Evolutionary conservation across 2,888 invertebrate species (phyloP), one percentile per base, ranked within the genome.

Genomic region (Galeruca laticollis): DNA sequence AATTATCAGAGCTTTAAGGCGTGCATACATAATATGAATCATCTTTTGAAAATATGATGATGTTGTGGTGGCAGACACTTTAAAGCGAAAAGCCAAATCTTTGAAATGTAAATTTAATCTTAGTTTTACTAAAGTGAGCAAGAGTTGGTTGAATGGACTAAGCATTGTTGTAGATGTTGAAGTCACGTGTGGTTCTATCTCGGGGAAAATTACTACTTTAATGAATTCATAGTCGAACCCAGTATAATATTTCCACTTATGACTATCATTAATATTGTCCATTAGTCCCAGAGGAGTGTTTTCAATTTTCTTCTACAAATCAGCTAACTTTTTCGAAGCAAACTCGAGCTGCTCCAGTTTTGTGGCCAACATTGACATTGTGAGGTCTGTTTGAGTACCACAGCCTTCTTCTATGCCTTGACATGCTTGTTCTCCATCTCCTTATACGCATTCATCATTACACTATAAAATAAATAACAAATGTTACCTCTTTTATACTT

Each of bases 41-140:
- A 51, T 60, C 51, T 51, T 59, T 20, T 60, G 35, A 43, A 60
- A 68, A 26, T 65, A 69, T 31, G 20, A 57, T 35, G 70, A 70
- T 49, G 67, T 67, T 47, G 70, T 70, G 31, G 60, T 60, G 3
- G 47, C 13, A 49, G 59, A 11, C 21, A 69, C 40, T 15, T 56
- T 20, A 61, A 69, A 72, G 13, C 47, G 21, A 62, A 43, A 72
- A 15, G 66, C 65, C 31, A 69, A 56, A 51, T 72, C 62, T 67
- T 71, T 65, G 35, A 68, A 71, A 68, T 71, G 57, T 65, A 64
- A 68, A 68, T 68, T 18, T 43, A 69, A 52, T 62, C 68, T 47
- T 33, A 69, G 59, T 43, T 72, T 64, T 18, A 68, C 54, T 40
- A 68, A 52, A 21, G 71, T 71, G 9, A 71, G 65, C 13, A 69